Evolutionary conservation across 2,797 vertebrate genomes (phyloP), one percentile per base, ranked within the genome.

Genomic region (Sebastes cheni): DNA sequence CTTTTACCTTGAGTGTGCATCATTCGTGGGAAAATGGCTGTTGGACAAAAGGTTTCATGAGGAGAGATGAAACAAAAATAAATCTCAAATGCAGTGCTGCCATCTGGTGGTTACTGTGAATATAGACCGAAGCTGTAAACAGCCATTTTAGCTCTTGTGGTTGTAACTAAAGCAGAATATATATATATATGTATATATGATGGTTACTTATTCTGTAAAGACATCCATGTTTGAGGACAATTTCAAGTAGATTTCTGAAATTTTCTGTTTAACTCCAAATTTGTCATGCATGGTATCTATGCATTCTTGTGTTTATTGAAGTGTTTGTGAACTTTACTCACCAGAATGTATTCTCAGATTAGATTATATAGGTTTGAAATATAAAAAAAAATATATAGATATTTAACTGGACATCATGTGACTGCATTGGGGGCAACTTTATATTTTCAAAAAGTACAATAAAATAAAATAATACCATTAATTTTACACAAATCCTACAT

Each of bases 21-120:
- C 55, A 67, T 60, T 52, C 20, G 22, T 4, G 8, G 23, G 27
- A 76, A 55, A 36, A 74, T 20, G 65, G 62, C 78, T 59, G 11
- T 16, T 23, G n/a, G 62, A 75, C 42, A 16, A 9, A 50, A 65
- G 34, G 30, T 82, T 55, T 71, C 16, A 64, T 3, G 6, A 71
- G 61, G 59, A 2, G 1, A 20, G 5, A 58, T 36, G 23, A 54
- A 42, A 27, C 11, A 14, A 67, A 22, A 2, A 39, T 5, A 67
- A 23, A 25, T 54, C 4, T 67, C 0, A 56, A n/a, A 52, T 39
- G n/a, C 39, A 83, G 67, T 79, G 52, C 78, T 88, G 86, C 64
- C 92, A 90, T 59, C 91, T 91, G 80, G 52, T 88, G 90, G 81
- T 79, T 30, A 25, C 12, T 76, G 27, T 46, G 22, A 77, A 60